Percentiles rank a stretch among this genome's conserved stretches.
phyloP scores from a whole-genome alignment of 2,797 vertebrate genomes.

The Silurus lanzhouensis region DNA sequence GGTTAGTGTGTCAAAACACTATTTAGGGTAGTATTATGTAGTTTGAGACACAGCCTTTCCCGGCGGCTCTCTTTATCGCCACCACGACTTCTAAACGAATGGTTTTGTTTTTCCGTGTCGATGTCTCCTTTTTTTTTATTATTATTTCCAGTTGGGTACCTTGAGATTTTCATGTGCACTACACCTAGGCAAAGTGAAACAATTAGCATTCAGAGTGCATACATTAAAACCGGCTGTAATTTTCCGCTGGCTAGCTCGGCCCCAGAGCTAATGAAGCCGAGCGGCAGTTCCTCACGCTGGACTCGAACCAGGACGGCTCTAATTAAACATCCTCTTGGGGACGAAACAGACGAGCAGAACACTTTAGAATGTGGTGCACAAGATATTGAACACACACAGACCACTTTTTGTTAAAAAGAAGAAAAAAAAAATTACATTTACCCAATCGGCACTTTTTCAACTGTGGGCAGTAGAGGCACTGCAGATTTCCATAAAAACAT shows the following conservation, averaged over 20 bases:
- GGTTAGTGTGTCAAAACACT: constrained; percentile 29
- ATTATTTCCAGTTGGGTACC: background rate
- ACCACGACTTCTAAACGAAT: background rate
- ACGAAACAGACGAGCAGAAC: constrained; percentile 47
- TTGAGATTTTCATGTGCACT: background rate
- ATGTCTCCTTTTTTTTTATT: background rate
- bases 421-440: background rate
- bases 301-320: constrained; percentile 34
- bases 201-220: constrained; percentile 42
- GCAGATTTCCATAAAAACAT: background rate
- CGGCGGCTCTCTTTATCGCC: background rate
- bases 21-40: background rate
- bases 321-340: constrained; percentile 44
- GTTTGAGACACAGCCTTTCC: background rate
- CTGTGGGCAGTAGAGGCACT: background rate
- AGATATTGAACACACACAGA: constrained; percentile 53
- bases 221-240: constrained; percentile 45
- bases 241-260: constrained; percentile 45
- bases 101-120: background rate
- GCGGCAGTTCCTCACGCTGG: constrained; percentile 35
- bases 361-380: constrained; percentile 51
- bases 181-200: constrained; percentile 11
- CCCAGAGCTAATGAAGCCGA: constrained; percentile 42
- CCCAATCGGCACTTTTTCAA: background rate
- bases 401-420: background rate